phyloP scores from a whole-genome alignment of 1,140 invertebrate species.

The Ericerus pela region DNA sequence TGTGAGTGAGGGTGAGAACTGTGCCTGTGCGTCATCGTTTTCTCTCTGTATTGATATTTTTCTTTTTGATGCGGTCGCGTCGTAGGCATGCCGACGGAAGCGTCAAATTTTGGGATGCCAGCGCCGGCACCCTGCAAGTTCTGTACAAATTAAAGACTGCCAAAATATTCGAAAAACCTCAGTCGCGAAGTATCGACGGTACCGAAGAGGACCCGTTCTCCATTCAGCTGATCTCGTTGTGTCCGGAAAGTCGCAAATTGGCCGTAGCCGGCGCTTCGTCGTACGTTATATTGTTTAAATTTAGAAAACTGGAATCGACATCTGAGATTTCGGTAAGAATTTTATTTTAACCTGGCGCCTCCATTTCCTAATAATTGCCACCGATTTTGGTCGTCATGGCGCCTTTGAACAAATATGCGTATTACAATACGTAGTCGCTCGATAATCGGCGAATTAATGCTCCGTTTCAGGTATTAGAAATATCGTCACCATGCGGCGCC shows the following conservation, averaged over 20 bases:
- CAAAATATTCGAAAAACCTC: constrained; percentile 75
- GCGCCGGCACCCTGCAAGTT: constrained; percentile 79
- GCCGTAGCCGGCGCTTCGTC: constrained; percentile 76
- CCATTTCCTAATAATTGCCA: too few species aligned
- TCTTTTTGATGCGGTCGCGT: constrained; percentile 17
- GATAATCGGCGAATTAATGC: constrained; percentile 10
- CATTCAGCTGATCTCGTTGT: constrained; percentile 81
- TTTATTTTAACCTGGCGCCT: too few species aligned
- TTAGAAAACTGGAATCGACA: constrained; percentile 73
- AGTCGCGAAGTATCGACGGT: constrained; percentile 32
- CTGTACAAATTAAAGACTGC: constrained; percentile 96
- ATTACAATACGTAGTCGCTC: too few species aligned
- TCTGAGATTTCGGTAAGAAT: constrained; percentile 72
- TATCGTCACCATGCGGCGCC: constrained; percentile 70
- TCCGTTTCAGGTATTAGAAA: constrained; percentile 57
- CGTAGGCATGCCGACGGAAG: constrained; percentile 87
- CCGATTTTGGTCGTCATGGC: too few species aligned
- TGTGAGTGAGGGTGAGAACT: not conserved
- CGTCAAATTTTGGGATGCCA: constrained; percentile 95
- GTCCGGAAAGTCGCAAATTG: constrained; percentile 79
- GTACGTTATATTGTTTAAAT: constrained; percentile 90
- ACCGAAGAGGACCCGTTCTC: constrained; percentile 79
- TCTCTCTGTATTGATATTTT: not conserved
- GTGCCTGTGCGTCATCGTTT: not conserved
- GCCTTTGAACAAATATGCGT: too few species aligned